These are phyloP conservation scores for Fulica atra DNA, from an alignment of 2,113 vertebrate species.

Conservation along the genomic window DNA sequence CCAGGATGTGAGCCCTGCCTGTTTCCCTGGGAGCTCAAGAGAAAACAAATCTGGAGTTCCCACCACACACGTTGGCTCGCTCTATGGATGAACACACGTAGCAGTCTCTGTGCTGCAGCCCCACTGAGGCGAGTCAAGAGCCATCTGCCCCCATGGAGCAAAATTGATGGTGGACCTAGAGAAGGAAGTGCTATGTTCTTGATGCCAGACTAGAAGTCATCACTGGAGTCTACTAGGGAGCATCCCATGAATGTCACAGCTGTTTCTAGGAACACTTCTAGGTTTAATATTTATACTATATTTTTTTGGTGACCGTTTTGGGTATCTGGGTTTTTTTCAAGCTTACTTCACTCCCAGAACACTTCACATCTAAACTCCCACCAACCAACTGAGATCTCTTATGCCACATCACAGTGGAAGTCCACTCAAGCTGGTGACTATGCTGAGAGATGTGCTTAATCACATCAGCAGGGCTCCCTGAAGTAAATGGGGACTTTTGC, in stretches of 20 bases:
- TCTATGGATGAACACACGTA: not conserved
- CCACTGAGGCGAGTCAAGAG: rapidly evolving
- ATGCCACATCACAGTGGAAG: not conserved
- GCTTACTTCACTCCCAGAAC: not conserved
- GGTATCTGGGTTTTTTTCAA: not conserved
- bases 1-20: not conserved
- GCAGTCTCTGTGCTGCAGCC: not conserved
- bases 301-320: not conserved
- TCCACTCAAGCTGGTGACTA: not conserved
- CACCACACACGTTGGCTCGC: not conserved
- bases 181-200: not conserved
- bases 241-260: not conserved
- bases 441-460: not conserved
- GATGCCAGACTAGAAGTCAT: not conserved
- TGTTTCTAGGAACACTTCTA: not conserved
- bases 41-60: not conserved
- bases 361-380: not conserved
- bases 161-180: not conserved
- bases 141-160: not conserved
- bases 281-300: not conserved
- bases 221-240: not conserved
- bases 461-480: not conserved
- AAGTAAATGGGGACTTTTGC: not conserved
- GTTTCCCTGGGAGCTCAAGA: not conserved
- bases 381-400: not conserved